Percentiles rank a stretch among this genome's conserved stretches.
phyloP scores from a whole-genome alignment of 1,140 invertebrate species.

The Vanessa tameamea region DNA sequence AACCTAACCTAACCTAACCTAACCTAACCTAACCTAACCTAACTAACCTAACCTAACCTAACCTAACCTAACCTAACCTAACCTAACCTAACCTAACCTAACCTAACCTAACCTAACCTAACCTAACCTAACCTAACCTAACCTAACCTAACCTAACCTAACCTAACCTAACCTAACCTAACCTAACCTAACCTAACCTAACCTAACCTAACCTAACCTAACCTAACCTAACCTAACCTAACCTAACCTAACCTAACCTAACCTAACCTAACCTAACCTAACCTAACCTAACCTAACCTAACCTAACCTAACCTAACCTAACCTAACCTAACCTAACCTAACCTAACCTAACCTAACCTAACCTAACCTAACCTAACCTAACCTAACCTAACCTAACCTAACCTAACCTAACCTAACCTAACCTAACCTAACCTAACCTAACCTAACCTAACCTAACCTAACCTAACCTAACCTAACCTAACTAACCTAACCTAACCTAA shows the following conservation, averaged over 20 bases:
- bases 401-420: constrained; percentile 23
- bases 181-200: too few relatives aligned
- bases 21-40: constrained; percentile 51
- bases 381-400: constrained; percentile 21
- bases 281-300: constrained; percentile 11
- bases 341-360: constrained; percentile 39
- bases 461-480: constrained; percentile 1
- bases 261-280: too few relatives aligned
- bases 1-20: constrained; percentile 47
- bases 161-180: too few relatives aligned
- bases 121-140: too few relatives aligned
- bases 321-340: constrained; percentile 34
- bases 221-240: too few relatives aligned
- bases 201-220: too few relatives aligned
- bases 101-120: constrained; percentile 1
- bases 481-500: constrained; percentile 34
- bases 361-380: background rate
- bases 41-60: constrained; percentile 39
- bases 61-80: background rate
- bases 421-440: constrained; percentile 27
- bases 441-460: constrained; percentile 26
- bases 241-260: too few relatives aligned
- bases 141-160: too few relatives aligned
- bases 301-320: constrained; percentile 27
- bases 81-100: constrained; percentile 44